phyloP scores from a whole-genome alignment of 2,113 vertebrate genomes.

The Thamnophis sirtalis region DNA sequence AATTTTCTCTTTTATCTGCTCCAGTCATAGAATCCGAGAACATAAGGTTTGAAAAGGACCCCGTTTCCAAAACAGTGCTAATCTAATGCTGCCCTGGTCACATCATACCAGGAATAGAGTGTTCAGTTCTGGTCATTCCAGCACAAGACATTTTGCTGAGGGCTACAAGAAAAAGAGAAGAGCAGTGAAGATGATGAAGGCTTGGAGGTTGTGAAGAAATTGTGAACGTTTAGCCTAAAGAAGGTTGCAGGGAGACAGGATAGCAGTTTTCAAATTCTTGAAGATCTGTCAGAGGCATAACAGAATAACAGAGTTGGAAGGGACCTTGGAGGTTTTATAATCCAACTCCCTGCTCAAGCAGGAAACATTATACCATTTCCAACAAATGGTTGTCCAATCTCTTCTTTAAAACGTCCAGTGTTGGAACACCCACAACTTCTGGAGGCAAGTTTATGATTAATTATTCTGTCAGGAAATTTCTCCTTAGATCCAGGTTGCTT shows the following conservation, averaged over 20 bases:
- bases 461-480: not conserved
- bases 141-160: not conserved
- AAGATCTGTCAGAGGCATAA: not conserved
- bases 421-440: not conserved
- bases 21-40: not conserved
- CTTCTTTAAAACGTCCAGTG: not conserved
- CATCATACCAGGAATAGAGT: not conserved
- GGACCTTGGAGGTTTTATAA: not conserved
- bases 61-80: not conserved
- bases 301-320: not conserved
- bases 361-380: not conserved
- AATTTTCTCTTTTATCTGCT: not conserved
- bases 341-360: not conserved
- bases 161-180: not conserved
- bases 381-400: not conserved
- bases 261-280: not conserved
- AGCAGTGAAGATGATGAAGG: not conserved
- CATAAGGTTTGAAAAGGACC: not conserved
- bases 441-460: not conserved
- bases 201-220: not conserved
- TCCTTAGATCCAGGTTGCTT: not conserved
- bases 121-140: not conserved
- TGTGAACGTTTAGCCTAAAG: not conserved
- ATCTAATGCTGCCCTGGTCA: not conserved
- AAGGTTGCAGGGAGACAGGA: not conserved